Evolutionary conservation across 2,113 vertebrate genomes (phyloP).

Genomic region (Reinhardtius hippoglossoides): DNA sequence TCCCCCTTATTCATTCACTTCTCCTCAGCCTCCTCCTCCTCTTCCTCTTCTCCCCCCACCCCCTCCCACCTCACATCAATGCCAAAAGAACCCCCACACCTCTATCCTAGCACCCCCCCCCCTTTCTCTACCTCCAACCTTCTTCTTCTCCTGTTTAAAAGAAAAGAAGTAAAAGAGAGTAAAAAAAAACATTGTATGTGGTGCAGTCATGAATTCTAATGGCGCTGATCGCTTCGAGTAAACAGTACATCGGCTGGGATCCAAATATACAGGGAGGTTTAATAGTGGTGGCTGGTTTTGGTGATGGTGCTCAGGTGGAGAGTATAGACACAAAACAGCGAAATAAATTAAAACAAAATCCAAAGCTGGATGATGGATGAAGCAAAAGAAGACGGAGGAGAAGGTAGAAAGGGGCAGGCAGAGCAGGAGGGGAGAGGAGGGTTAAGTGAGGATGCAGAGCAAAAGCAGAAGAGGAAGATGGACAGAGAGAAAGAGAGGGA

Average conservation of each 20-base stretch:
- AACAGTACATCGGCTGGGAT: conserved; percentile 63
- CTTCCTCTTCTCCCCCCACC: conserved; percentile 16
- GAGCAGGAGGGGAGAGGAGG: conserved; percentile 34
- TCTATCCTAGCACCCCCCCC: conserved; percentile 21
- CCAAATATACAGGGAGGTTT: conserved; percentile 41
- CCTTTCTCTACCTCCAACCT: conserved; percentile 43
- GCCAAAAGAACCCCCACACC: conserved; percentile 63
- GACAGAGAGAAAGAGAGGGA: conserved; percentile 50
- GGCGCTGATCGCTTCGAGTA: conserved; percentile 65
- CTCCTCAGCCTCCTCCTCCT: conserved; percentile 33
- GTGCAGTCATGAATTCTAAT: conserved; percentile 82
- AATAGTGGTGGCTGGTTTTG: conserved; percentile 27
- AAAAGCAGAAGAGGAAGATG: conserved; percentile 39
- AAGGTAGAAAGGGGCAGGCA: conserved; percentile 22
- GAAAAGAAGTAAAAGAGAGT: conserved; percentile 32
- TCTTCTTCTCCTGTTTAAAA: conserved; percentile 31
- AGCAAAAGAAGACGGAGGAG: conserved; percentile 49
- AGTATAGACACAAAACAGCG: conserved; percentile 43
- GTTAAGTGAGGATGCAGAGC: conserved; percentile 59
- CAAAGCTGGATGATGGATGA: conserved; percentile 68
- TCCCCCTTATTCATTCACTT: conserved; percentile 52
- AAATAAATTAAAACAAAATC: conserved; percentile 61
- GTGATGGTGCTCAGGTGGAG: conserved; percentile 9
- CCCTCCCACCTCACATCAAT: conserved; percentile 51
- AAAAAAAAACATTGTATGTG: conserved; percentile 58